Conservation (phyloP, 64 coral and sea anemone genomes). For the Porites australiensis region DNA sequence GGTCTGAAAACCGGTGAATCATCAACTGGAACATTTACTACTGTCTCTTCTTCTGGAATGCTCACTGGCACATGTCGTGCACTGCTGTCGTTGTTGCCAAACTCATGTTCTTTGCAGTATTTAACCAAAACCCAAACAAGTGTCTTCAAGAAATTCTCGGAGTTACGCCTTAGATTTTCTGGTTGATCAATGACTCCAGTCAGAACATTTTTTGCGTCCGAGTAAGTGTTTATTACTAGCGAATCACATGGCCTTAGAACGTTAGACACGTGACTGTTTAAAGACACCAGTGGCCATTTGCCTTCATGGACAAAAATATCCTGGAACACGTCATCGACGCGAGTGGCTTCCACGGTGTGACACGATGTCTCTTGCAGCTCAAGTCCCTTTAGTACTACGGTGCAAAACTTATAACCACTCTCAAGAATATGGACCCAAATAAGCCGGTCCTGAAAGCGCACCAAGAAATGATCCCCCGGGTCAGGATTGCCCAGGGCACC, state of each 20-base stretch:
- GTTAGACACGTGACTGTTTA: slow-evolving; percentile 65
- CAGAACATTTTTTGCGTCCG: slow-evolving; percentile 91
- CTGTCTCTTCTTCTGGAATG: slow-evolving; percentile 4
- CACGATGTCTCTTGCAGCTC: slow-evolving; percentile 98
- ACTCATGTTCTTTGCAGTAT: slow-evolving; percentile 54
- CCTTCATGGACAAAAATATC: slow-evolving; percentile 87
- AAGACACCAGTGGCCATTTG: slow-evolving; percentile 67
- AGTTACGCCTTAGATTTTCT: slow-evolving; percentile 87
- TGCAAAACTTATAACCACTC: slow-evolving; percentile 87
- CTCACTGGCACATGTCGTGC: not conserved
- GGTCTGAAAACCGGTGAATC: not conserved
- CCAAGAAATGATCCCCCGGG: slow-evolving; percentile 77
- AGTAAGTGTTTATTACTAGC: slow-evolving; percentile 78
- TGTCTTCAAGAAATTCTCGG: slow-evolving; percentile 92
- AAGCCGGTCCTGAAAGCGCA: slow-evolving; percentile 90
- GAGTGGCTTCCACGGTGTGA: slow-evolving; percentile 92
- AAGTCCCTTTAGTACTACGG: slow-evolving; percentile 85
- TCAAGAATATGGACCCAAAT: slow-evolving; percentile 92
- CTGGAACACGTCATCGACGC: slow-evolving; percentile 95
- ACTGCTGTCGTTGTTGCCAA: not conserved
- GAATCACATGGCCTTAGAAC: slow-evolving; percentile 75
- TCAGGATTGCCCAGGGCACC: slow-evolving; percentile 66
- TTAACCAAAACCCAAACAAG: slow-evolving; percentile 91
- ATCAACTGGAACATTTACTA: not conserved
- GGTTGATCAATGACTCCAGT: slow-evolving; percentile 98